These are phyloP conservation scores for Oenanthe melanoleuca DNA, from an alignment of 2,113 vertebrate genomes.

Conservation along the genomic window DNA sequence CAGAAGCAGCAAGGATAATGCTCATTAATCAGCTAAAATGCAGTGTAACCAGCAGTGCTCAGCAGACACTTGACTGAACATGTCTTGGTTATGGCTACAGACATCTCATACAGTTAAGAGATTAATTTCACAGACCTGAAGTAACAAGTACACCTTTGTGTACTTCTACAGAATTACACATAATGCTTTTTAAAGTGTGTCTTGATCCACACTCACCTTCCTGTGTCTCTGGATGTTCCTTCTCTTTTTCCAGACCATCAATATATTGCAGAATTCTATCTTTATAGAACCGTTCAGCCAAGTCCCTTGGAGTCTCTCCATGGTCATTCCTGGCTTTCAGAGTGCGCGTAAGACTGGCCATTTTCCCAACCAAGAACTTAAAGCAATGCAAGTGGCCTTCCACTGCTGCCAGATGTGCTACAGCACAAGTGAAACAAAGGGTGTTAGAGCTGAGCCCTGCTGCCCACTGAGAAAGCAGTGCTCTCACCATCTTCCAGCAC, in stretches of 20 bases:
- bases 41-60: neutral
- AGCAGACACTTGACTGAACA: neutral
- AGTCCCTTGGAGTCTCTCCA: constrained; percentile 78
- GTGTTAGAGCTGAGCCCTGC: neutral
- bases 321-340: constrained; percentile 80
- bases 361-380: constrained; percentile 78
- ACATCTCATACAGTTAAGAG: neutral
- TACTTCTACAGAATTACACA: neutral
- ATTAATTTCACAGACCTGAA: neutral
- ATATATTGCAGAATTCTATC: constrained; percentile 76
- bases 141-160: neutral
- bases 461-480: neutral
- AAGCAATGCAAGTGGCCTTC: constrained; percentile 84
- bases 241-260: constrained; percentile 50
- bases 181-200: neutral
- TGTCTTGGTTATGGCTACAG: neutral
- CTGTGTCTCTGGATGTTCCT: constrained; percentile 43
- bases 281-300: constrained; percentile 80
- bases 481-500: neutral
- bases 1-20: neutral
- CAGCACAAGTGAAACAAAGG: neutral
- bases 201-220: constrained; percentile 71
- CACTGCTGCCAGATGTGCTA: constrained; percentile 81
- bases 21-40: neutral
- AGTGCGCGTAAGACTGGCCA: neutral